These are phyloP conservation scores for Nematopogon swammerdamellus DNA, from an alignment of 2,888 invertebrate species.

Conservation along the genomic window DNA sequence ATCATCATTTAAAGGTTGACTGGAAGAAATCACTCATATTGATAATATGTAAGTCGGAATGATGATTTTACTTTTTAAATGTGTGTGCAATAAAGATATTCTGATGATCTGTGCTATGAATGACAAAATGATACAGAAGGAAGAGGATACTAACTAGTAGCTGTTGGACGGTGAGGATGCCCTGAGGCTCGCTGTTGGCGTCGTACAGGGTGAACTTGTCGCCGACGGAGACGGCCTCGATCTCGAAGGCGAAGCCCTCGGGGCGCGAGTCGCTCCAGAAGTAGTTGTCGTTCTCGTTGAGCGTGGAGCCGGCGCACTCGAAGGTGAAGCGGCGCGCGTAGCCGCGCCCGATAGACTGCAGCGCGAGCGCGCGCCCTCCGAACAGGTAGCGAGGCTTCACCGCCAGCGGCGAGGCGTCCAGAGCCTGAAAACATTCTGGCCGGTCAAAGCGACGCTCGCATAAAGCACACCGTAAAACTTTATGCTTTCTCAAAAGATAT, in stretches of 20 bases:
- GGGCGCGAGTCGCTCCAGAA: slow-evolving; percentile 77
- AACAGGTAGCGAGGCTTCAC: slow-evolving; percentile 59
- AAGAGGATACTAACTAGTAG: slow-evolving; percentile 63
- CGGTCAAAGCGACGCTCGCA: neutral
- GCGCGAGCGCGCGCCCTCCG: slow-evolving; percentile 61
- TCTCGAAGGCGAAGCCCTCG: slow-evolving; percentile 70
- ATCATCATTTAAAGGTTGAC: too few relatives aligned
- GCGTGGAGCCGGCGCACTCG: slow-evolving; percentile 56
- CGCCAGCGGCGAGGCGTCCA: slow-evolving; percentile 40
- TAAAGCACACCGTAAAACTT: neutral
- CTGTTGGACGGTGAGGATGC: slow-evolving; percentile 62
- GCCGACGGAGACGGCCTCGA: slow-evolving; percentile 63
- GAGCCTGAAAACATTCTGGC: slow-evolving; percentile 29
- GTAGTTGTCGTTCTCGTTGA: slow-evolving; percentile 67
- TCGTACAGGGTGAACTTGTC: slow-evolving; percentile 72
- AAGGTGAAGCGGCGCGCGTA: slow-evolving; percentile 73
- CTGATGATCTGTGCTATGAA: too few relatives aligned
- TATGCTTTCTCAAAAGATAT: too few relatives aligned
- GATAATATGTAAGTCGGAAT: too few relatives aligned
- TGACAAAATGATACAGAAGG: too few relatives aligned
- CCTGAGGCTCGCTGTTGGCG: slow-evolving; percentile 63
- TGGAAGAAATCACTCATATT: too few relatives aligned
- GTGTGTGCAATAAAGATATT: too few relatives aligned
- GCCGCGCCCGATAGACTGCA: slow-evolving; percentile 69
- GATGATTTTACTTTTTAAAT: too few relatives aligned